Evolutionary conservation across 2,797 vertebrate species (phyloP), one percentile per base, ranked within the genome.

Genomic region (Pangasius krempfi): DNA sequence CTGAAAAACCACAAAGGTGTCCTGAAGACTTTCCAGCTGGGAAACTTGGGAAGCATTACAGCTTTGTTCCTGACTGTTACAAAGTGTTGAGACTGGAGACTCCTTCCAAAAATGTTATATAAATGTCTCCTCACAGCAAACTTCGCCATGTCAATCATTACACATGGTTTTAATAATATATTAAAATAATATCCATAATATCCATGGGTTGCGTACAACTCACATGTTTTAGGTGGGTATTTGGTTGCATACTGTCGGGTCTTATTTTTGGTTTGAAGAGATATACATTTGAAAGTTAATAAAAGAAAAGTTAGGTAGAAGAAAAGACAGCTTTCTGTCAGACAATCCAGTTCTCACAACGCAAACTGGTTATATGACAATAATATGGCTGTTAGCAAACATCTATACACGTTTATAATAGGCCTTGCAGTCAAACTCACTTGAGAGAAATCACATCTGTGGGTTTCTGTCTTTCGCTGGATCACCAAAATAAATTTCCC

Each of bases 401-500:
- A 72, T 76, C 52, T 40, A 68, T 30, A 33, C 22, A 73, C 7
- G 14, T 25, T 13, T 13, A 14, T 16, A 40, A 78, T n/a, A 68
- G 47, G 33, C 12, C 10, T 68, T 18, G 33, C 1, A 25, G 13
- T 30, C 37, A 18, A 5, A 79, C 52, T 20, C 73, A 58, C 73
- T 9, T 40, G 22, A 44, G 82, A 85, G 82, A 4, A 70, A 70
- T 79, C 44, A 85, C 87, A 88, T 60, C 33, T 88, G 87, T 56
- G 50, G 47, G 22, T 52, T 85, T 84, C 14, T 78, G 50, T 85
- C 88, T 80, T 85, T 88, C 72, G 80, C 7, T 88, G 18, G 58
- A 88, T 30, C 37, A 80, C 83, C 62, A 88, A 88, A 88, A 88
- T 70, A 88, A 30, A 79, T 85, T 80, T 85, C 82, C 82, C 87